A percentile compares a stretch with the other conserved stretches of the same genome.
Conservation (phyloP, 2,888 invertebrate species). For the Pollenia angustigena region DNA sequence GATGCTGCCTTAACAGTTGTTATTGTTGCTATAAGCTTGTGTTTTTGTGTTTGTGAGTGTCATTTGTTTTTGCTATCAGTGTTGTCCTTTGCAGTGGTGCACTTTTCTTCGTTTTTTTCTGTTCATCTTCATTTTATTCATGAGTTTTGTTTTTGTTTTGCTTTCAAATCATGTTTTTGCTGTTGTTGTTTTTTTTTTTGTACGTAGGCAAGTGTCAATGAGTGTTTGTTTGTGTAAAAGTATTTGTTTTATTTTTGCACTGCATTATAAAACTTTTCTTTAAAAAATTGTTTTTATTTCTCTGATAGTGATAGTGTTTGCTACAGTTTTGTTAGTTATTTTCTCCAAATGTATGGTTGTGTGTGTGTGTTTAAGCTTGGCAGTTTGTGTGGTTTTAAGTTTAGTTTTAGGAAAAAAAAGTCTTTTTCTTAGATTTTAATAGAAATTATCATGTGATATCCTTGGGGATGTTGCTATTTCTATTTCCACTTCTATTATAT, state of each 20-base stretch:
- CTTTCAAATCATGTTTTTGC: not conserved
- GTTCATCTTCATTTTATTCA: slow-evolving; percentile 36
- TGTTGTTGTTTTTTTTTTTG: not conserved
- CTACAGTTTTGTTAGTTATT: slow-evolving; percentile 58
- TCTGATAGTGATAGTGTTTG: slow-evolving; percentile 49
- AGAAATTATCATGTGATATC: slow-evolving; percentile 81
- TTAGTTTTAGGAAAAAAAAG: slow-evolving; percentile 47
- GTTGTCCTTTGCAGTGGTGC: slow-evolving; percentile 58
- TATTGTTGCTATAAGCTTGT: slow-evolving; percentile 15
- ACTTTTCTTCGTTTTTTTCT: slow-evolving; percentile 36
- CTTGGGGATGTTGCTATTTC: slow-evolving; percentile 75
- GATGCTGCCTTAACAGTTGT: slow-evolving; percentile 37
- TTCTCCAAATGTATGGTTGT: not conserved
- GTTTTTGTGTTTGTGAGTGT: slow-evolving; percentile 13
- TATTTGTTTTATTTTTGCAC: slow-evolving; percentile 54
- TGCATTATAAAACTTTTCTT: slow-evolving; percentile 57
- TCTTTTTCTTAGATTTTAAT: slow-evolving; percentile 78
- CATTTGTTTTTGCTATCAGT: slow-evolving; percentile 41
- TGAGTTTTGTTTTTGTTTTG: slow-evolving; percentile 1
- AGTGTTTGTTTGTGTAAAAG: slow-evolving; percentile 36
- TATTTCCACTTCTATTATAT: slow-evolving; percentile 20
- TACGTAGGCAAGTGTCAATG: slow-evolving; percentile 9
- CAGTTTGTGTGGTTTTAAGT: slow-evolving; percentile 47
- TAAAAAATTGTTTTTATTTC: slow-evolving; percentile 46
- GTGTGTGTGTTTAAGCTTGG: slow-evolving; percentile 3